These are phyloP conservation scores for Drosophila anomalipes DNA, from an alignment of 2,888 invertebrate genomes.

Conservation along the genomic window DNA sequence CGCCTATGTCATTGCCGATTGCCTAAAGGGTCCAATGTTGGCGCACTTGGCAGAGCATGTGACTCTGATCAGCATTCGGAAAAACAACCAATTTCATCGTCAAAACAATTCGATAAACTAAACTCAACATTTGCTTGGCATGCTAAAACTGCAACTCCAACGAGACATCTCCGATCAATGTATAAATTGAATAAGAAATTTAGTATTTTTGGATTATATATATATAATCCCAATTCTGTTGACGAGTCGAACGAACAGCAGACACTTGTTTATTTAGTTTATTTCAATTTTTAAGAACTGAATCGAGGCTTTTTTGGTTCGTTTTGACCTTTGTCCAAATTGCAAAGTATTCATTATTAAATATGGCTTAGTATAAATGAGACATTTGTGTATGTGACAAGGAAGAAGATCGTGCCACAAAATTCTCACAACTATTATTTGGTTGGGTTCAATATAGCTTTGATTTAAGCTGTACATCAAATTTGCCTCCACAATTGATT, in stretches of 20 bases:
- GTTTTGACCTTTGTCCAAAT: background rate
- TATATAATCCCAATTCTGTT: background rate
- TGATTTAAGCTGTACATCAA: background rate
- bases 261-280: background rate
- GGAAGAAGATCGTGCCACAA: background rate
- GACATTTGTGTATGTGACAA: background rate
- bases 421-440: background rate
- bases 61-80: conserved; percentile 96
- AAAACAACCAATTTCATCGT: conserved; percentile 98
- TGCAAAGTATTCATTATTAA: background rate
- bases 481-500: conserved; percentile 2
- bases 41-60: conserved; percentile 99
- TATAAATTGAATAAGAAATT: conserved; percentile 7
- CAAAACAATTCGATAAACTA: conserved; percentile 15
- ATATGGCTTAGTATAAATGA: background rate
- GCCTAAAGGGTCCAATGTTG: conserved; percentile 99
- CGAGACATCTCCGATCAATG: conserved; percentile 44
- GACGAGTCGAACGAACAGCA: background rate
- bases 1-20: conserved; percentile 87
- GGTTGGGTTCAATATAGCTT: background rate
- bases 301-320: background rate
- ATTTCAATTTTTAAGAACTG: background rate
- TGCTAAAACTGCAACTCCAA: conserved; percentile 39
- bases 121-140: conserved; percentile 10
- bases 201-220: background rate